These are phyloP conservation scores for Tricholauxania praeusta DNA, from an alignment of 2,888 invertebrate genomes.

Conservation along the genomic window DNA sequence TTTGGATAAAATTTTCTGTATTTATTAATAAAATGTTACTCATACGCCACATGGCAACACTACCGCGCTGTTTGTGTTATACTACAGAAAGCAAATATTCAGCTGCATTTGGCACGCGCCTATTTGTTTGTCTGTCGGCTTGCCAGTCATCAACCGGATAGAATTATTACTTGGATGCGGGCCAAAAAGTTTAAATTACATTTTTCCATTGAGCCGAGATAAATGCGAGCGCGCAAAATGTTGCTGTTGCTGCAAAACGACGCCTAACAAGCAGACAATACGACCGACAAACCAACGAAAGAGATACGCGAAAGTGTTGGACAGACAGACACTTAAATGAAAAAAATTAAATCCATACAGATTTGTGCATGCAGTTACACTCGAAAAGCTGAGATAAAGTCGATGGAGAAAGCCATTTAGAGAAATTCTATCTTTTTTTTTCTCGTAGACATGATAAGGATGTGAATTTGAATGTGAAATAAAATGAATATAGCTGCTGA, in stretches of 20 bases:
- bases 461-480: not conserved
- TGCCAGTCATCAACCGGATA: constrained; percentile 40
- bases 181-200: constrained; percentile 62
- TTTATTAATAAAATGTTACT: too few species aligned
- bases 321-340: not conserved
- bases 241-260: too few species aligned
- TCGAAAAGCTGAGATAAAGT: not conserved
- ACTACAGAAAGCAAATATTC: not conserved
- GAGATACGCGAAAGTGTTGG: not conserved
- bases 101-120: constrained; percentile 20
- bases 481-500: too few species aligned
- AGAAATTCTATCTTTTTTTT: not conserved
- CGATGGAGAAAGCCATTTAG: not conserved
- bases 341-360: not conserved
- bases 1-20: too few species aligned
- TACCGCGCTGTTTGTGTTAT: too few species aligned
- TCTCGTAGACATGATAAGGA: constrained; percentile 5
- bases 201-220: constrained; percentile 45
- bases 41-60: too few species aligned
- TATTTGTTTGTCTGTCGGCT: constrained; percentile 13
- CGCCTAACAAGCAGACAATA: not conserved
- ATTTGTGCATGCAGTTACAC: not conserved
- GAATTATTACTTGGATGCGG: constrained; percentile 59
- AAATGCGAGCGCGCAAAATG: not conserved
- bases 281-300: not conserved